These are phyloP conservation scores for Nannospalax galili DNA, from an alignment of 2,113 vertebrate genomes.

Conservation along the genomic window DNA sequence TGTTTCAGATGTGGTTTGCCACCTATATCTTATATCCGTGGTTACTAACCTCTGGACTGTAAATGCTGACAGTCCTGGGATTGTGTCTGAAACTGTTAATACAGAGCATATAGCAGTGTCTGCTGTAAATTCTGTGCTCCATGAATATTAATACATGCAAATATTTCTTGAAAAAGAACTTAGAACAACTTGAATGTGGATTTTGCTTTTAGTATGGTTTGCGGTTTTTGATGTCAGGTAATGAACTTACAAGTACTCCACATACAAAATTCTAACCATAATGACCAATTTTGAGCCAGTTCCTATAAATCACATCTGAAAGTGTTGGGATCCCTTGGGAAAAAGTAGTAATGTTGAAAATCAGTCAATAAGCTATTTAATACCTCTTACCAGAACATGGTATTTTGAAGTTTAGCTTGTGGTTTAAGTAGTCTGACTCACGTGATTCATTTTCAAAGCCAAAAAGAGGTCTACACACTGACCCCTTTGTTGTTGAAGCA, in stretches of 20 bases:
- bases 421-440: constrained; percentile 30
- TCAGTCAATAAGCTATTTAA: constrained; percentile 46
- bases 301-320: not conserved
- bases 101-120: not conserved
- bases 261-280: not conserved
- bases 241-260: not conserved
- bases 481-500: constrained; percentile 52
- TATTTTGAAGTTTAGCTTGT: constrained; percentile 50
- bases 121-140: not conserved
- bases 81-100: not conserved
- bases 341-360: constrained; percentile 12
- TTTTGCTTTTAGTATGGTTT: not conserved
- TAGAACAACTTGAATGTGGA: not conserved
- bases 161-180: constrained; percentile 20
- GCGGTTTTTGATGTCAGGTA: not conserved
- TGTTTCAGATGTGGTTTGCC: not conserved
- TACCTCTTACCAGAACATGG: not conserved
- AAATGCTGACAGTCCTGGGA: not conserved
- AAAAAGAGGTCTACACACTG: constrained; percentile 3
- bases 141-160: not conserved
- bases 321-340: not conserved
- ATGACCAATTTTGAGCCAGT: not conserved
- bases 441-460: constrained; percentile 50
- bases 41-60: not conserved
- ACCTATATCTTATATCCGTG: not conserved